Evolutionary conservation across 2,797 vertebrate species (phyloP).

Genomic region (Poliocrania exsul): DNA sequence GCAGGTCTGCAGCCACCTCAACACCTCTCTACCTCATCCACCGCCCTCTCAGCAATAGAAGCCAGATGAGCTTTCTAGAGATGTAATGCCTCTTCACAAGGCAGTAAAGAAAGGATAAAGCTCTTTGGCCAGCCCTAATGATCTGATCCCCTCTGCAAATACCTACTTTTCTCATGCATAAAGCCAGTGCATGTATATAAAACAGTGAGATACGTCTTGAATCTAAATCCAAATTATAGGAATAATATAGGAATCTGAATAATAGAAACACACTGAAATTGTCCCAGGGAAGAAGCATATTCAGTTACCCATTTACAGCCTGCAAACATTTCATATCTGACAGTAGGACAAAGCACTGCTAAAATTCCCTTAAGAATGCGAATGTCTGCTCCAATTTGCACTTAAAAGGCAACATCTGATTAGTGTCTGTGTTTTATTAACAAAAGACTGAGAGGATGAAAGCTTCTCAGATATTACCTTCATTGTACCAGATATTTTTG

Average conservation of each 20-base stretch:
- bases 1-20: neutral
- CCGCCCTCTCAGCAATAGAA: neutral
- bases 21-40: neutral
- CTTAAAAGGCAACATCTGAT: constrained; percentile 27
- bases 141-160: neutral
- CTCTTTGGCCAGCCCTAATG: neutral
- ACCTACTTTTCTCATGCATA: neutral
- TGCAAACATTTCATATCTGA: neutral
- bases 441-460: neutral
- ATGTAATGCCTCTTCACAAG: neutral
- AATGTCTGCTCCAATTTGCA: constrained; percentile 16
- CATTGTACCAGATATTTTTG: neutral
- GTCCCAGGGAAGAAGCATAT: neutral
- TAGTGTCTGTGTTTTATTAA: constrained; percentile 18
- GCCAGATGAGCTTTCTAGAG: neutral
- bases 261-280: neutral
- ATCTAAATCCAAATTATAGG: neutral
- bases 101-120: neutral
- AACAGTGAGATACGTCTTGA: neutral
- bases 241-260: neutral
- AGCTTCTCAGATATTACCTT: neutral
- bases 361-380: constrained; percentile 10
- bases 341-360: constrained; percentile 3
- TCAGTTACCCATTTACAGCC: neutral
- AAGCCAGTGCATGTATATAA: neutral